Base-by-base conservation (phyloP, 2,888 invertebrate genomes). In the Chrysomela aeneicollis region DNA sequence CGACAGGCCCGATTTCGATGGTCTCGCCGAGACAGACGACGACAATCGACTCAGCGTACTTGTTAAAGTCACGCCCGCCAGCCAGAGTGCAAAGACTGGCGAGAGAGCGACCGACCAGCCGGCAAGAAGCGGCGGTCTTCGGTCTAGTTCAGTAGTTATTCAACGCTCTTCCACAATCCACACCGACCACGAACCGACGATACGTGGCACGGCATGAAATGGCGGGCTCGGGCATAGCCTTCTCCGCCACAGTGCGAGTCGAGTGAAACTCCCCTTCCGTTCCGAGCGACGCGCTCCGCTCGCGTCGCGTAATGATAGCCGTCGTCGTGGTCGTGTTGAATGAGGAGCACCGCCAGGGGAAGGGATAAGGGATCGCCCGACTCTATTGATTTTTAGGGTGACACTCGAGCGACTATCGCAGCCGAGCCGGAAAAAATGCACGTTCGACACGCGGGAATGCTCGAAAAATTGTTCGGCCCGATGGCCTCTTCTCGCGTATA, bases 311-410 rank as follows among this genome's bases (percentile, higher is more conserved):
- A 76, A 79, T 79, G 79, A 79, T 77, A 76, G 74, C 76, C 76
- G 79, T 77, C 42, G 42, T 42, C 42, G 12, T 26, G 26, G 26
- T 35, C 78, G 77, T 81, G 79, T 77, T 82, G 80, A 81, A 81
- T 81, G 81, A 79, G 77, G 81, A 79, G 77, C 77, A 76, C 76
- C 76, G 81, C 78, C 79, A 79, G 82, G 81, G 81, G 82, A 80
- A 80, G 80, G 80, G 82, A 81, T 81, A 81, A 82, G 82, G 84
- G 84, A 84, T 82, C n/a, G 81, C 79, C 78, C 82, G 84, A 84
- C 84, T 74, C 86, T 87, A 87, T 87, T 87, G 87, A 87, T 87
- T 87, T 87, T 87, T 86, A 85, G 86, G 86, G 87, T 87, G 87
- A 87, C 87, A 87, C 85, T 86, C 86, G 86, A 86, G 85, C 86